These are phyloP conservation scores for Trissonchulus latispiculum DNA, from an alignment of 2,888 invertebrate species.

Conservation along the genomic window DNA sequence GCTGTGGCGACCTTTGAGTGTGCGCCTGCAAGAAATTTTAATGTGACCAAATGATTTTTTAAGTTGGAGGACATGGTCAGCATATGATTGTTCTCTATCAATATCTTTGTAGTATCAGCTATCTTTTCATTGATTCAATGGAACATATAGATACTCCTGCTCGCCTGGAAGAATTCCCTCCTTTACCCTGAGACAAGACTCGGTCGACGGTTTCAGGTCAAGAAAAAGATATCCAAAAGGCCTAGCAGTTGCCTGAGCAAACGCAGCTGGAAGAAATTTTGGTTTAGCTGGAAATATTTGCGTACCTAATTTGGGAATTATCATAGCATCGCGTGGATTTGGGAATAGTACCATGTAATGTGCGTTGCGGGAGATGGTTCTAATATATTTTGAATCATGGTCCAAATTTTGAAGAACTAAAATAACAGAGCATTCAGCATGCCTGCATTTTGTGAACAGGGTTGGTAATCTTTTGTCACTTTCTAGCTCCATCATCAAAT, in stretches of 20 bases:
- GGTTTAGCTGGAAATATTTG: constrained; percentile 6
- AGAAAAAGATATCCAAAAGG: constrained; percentile 15
- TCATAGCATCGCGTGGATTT: constrained; percentile 4
- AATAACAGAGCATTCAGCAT: background rate
- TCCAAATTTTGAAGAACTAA: constrained; percentile 8
- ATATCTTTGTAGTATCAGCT: too few species aligned
- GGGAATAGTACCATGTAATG: constrained; percentile 18
- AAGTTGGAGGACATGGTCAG: too few species aligned
- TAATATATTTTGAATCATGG: constrained; percentile 11
- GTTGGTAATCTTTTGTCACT: background rate
- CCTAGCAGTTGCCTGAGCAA: constrained; percentile 2
- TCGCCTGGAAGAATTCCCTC: background rate
- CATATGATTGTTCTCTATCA: too few species aligned
- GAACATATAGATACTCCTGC: background rate
- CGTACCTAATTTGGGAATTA: constrained; percentile 7
- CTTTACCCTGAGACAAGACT: background rate
- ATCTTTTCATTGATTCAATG: background rate
- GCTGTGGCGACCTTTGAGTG: background rate
- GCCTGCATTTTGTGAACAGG: background rate
- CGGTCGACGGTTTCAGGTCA: background rate
- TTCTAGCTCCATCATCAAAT: background rate
- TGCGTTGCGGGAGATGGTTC: constrained; percentile 8
- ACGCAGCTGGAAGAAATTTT: constrained; percentile 1
- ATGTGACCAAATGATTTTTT: background rate
- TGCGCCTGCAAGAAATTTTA: background rate